phyloP scores from a whole-genome alignment of 2,888 invertebrate species.

The Polyommatus icarus region DNA sequence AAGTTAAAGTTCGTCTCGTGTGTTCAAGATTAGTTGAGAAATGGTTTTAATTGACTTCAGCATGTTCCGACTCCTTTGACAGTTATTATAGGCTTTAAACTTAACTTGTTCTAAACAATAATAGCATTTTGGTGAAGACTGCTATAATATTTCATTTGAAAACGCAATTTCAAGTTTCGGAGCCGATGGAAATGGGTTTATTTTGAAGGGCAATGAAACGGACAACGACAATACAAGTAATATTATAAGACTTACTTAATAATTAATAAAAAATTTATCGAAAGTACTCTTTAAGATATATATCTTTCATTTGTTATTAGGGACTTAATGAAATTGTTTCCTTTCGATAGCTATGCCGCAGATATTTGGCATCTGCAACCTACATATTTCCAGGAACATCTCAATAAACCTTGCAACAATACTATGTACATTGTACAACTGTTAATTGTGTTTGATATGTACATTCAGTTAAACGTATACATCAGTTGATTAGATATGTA shows the following conservation, averaged over 20 bases:
- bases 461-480: not conserved
- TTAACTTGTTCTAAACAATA: slow-evolving; percentile 22
- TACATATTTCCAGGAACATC: not conserved
- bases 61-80: not conserved
- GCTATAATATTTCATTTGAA: slow-evolving; percentile 10
- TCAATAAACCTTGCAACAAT: not conserved
- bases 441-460: slow-evolving; percentile 11
- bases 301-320: too few relatives aligned
- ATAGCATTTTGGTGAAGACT: slow-evolving; percentile 5
- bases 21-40: slow-evolving; percentile 12
- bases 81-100: slow-evolving; percentile 24
- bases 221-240: not conserved
- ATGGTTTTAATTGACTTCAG: slow-evolving; percentile 18
- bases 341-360: not conserved
- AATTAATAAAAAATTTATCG: not conserved
- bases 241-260: not conserved
- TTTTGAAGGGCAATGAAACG: not conserved
- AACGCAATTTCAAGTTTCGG: not conserved
- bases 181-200: slow-evolving; percentile 3
- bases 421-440: not conserved
- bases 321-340: not conserved
- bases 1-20: slow-evolving; percentile 9
- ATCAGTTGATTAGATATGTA: slow-evolving; percentile 28
- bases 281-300: not conserved
- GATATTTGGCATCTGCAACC: not conserved